Evolutionary conservation across 2,113 vertebrate species (phyloP).

Genomic region (Orycteropus afer): DNA sequence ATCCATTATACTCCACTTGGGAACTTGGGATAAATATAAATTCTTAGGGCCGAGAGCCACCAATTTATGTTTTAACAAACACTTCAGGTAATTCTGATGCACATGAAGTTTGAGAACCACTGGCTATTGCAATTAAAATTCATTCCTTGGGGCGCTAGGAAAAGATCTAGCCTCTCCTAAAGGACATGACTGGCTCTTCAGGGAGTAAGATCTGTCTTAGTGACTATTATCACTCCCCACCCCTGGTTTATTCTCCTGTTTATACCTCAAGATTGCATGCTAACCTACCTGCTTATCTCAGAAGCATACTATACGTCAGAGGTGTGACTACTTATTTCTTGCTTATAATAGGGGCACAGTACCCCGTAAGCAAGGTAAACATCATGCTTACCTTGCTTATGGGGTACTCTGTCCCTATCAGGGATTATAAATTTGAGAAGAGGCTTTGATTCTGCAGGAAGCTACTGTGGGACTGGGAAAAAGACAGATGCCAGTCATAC

Average conservation of each 20-base stretch:
- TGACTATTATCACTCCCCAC: background rate
- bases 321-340: background rate
- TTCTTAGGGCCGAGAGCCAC: background rate
- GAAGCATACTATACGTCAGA: background rate
- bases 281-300: background rate
- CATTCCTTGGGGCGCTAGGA: background rate
- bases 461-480: too few relatives aligned
- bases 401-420: too few relatives aligned
- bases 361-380: too few relatives aligned
- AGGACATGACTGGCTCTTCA: background rate
- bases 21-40: background rate
- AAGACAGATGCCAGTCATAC: too few relatives aligned
- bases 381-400: background rate
- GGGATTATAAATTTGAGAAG: too few relatives aligned
- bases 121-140: background rate
- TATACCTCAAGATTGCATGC: background rate
- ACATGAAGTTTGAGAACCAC: background rate
- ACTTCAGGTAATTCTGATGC: background rate
- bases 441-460: too few relatives aligned
- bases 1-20: too few relatives aligned
- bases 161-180: background rate
- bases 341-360: too few relatives aligned
- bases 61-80: background rate
- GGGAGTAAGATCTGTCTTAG: background rate
- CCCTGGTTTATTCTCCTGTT: background rate